Evolutionary conservation across 2,888 invertebrate species (phyloP).

Genomic region (Antheraea assamensis): DNA sequence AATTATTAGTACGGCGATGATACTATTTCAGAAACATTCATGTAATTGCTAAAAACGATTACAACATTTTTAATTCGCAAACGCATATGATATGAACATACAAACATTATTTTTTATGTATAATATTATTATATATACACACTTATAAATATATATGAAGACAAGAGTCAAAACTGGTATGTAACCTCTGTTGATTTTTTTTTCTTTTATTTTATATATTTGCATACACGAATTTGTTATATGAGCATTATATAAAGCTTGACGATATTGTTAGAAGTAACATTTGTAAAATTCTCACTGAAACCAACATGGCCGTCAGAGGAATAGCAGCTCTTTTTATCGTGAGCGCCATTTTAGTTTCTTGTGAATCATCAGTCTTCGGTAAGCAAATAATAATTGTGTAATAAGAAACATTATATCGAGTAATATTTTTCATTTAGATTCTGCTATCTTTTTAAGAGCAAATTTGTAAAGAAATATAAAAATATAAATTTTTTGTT

Average conservation of each 20-base stretch:
- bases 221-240: neutral
- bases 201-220: neutral
- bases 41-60: too few species aligned
- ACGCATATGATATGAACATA: neutral
- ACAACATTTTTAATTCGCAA: neutral
- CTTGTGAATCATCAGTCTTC: slow-evolving; percentile 12
- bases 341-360: neutral
- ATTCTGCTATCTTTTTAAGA: too few species aligned
- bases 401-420: too few species aligned
- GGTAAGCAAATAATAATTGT: slow-evolving; percentile 1
- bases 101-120: neutral
- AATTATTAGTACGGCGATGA: too few species aligned
- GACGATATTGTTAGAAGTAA: neutral
- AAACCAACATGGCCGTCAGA: slow-evolving; percentile 2
- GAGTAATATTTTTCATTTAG: too few species aligned
- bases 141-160: neutral
- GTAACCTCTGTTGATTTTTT: neutral
- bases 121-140: neutral
- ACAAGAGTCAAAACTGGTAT: neutral
- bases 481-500: too few species aligned
- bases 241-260: neutral
- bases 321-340: neutral
- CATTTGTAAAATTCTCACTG: neutral
- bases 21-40: too few species aligned
- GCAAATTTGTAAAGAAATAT: too few species aligned